Base-by-base conservation (phyloP, 2,888 invertebrate species). In the Brassicogethes aeneus region DNA sequence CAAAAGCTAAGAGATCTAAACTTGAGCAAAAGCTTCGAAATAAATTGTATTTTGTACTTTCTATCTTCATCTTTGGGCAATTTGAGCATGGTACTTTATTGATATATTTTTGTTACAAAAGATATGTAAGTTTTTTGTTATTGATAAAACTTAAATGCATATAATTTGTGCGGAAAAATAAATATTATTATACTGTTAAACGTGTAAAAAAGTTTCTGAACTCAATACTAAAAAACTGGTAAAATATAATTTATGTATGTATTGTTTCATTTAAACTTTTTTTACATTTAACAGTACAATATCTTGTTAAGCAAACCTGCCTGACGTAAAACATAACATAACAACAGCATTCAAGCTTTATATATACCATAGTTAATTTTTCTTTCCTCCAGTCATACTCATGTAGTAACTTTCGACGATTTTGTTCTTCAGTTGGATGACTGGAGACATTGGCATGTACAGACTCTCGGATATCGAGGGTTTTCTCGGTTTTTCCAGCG, bases 381-480 rank as follows among this genome's bases (percentile, higher is more conserved):
- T 32, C 14, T 32, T 32, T 5, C 10, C 13, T 1, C 60, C 60
- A 34, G 54, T 60, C 62, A 62, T 64, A 13, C 54, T 59, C 59
- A 62, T 60, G 46, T 63, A 63, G 23, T 53, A 59, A 47, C 58
- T 57, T n/a, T 50, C 50, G 3, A 51, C 48, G 15, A 61, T 47
- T 45, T 59, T 59, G 8, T 55, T 55, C 43, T 59, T 58, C 30
- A 61, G 47, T 33, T 53, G 54, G 10, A 51, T 51, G 3, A 59
- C 56, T 0, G 63, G 61, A 15, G 61, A 61, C 66, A 66, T 66
- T 2, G 64, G 65, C 48, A 63, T 53, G 46, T 66, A 66, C 14
- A 60, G 44, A 43, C 49, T 60, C 45, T 66, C 64, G 2, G 48
- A 39, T 3, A 48, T 42, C 3, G 48, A 35, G 16, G 42, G 33